Evolutionary conservation across 2,797 vertebrate species (phyloP).

Genomic region (Chloroceryle amazona): DNA sequence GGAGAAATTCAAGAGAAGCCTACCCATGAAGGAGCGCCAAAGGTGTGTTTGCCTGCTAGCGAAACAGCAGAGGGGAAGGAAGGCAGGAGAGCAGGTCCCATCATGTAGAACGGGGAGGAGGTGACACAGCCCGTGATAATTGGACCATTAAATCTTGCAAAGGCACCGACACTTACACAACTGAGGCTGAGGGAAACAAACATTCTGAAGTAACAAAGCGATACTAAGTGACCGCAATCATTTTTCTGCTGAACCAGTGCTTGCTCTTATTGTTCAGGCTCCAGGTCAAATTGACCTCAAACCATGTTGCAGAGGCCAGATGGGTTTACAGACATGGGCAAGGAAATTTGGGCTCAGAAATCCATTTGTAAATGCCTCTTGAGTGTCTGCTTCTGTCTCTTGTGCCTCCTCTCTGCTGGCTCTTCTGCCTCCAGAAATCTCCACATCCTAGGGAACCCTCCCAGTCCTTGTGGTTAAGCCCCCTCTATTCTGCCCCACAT

Average conservation of each 20-base stretch:
- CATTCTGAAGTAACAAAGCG: background rate
- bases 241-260: conserved; percentile 22
- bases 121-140: conserved; percentile 24
- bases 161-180: background rate
- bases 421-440: background rate
- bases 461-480: background rate
- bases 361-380: background rate
- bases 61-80: background rate
- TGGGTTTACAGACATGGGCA: background rate
- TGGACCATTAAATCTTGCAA: conserved; percentile 61
- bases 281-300: conserved; percentile 19
- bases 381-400: background rate
- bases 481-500: background rate
- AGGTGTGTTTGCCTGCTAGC: conserved; percentile 11
- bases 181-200: conserved; percentile 21
- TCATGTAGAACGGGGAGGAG: background rate
- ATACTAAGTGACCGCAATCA: background rate
- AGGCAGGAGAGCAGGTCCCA: conserved; percentile 9
- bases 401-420: background rate
- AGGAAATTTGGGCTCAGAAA: conserved; percentile 1
- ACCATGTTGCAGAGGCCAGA: background rate
- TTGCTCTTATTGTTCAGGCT: background rate
- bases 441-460: fast-evolving
- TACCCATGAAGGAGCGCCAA: background rate
- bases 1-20: background rate